Base-by-base conservation (phyloP, 2,113 vertebrate genomes). In the Acanthochromis polyacanthus region DNA sequence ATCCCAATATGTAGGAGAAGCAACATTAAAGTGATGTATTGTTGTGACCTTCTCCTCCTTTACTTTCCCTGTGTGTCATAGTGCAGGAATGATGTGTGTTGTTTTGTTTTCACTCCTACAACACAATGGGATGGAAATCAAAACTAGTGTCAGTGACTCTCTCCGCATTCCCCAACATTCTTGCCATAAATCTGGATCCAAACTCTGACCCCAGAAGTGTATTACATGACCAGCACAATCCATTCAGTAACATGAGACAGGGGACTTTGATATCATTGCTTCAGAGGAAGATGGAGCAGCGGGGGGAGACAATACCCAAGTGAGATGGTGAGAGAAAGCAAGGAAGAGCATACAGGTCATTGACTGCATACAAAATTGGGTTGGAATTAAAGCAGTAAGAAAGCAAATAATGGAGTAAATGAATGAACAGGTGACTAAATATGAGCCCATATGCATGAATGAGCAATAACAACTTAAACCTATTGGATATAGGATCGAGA, bases 81-180 rank as follows among this genome's bases (percentile, higher is more conserved):
- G 38, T 19, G 11, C 25, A 79, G 36, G 48, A 76, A 66, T 71
- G 38, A 58, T 51, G 61, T 25, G n/a, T 30, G 56, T 12, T 77
- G 25, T 58, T 86, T 76, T 23, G 16, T 52, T 86, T 79, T 71
- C n/a, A 68, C 67, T 77, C 74, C 52, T 70, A 16, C n/a, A 36
- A 63, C 5, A 65, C 46, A 63, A 77, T 22, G 25, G 48, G 30
- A n/a, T 59, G 16, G 32, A 83, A 71, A 58, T 77, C 20, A 25
- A 68, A 75, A 66, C 53, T 10, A 17, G 10, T 2, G 46, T 19
- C 11, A 48, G 8, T 1, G 3, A 36, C 28, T 64, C 57, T 60
- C 45, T 0, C n/a, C 48, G 22, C 69, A 43, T 52, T 23, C 32
- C 14, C 2, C 0, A 63, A 60, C 43, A 58, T 65, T 73, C 48